A percentile compares a stretch with the other conserved stretches of the same genome.
Conservation (phyloP, 1,140 invertebrate genomes). For the Lucilia sericata region DNA sequence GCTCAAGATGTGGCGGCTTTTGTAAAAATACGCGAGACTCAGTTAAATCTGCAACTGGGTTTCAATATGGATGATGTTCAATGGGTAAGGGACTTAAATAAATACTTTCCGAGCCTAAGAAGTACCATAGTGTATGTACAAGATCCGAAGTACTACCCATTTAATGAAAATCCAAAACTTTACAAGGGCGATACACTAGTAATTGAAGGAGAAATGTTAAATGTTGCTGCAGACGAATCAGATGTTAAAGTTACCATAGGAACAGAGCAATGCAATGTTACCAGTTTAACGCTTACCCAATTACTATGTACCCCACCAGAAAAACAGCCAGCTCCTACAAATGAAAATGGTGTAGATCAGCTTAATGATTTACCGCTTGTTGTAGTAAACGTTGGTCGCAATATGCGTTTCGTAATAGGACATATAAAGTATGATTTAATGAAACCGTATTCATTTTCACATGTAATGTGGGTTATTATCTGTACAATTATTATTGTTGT, state of each 20-base stretch:
- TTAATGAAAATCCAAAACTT: constrained; percentile 86
- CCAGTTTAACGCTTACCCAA: constrained; percentile 88
- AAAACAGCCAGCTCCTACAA: constrained; percentile 85
- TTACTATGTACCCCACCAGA: constrained; percentile 91
- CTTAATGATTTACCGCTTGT: constrained; percentile 85
- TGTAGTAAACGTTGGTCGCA: constrained; percentile 89
- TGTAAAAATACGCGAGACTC: constrained; percentile 69
- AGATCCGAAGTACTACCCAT: constrained; percentile 92
- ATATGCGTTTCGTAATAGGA: constrained; percentile 87
- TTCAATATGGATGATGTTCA: constrained; percentile 97
- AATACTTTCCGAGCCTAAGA: constrained; percentile 83
- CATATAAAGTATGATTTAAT: constrained; percentile 90
- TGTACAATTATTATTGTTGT: constrained; percentile 86
- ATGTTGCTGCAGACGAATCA: constrained; percentile 90
- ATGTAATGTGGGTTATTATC: constrained; percentile 87
- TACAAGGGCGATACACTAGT: constrained; percentile 96
- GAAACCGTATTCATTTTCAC: constrained; percentile 85
- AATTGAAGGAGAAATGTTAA: constrained; percentile 94
- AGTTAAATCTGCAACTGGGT: constrained; percentile 80
- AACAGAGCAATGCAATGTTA: constrained; percentile 88
- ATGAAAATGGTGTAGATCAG: constrained; percentile 84
- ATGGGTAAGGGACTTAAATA: constrained; percentile 87
- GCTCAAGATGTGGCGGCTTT: constrained; percentile 54
- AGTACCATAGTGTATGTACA: constrained; percentile 88
- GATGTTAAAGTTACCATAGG: constrained; percentile 96